Percentiles rank a stretch among this genome's conserved stretches.
Conservation (phyloP, 2,113 vertebrate genomes). For the Periophthalmus modestus region DNA sequence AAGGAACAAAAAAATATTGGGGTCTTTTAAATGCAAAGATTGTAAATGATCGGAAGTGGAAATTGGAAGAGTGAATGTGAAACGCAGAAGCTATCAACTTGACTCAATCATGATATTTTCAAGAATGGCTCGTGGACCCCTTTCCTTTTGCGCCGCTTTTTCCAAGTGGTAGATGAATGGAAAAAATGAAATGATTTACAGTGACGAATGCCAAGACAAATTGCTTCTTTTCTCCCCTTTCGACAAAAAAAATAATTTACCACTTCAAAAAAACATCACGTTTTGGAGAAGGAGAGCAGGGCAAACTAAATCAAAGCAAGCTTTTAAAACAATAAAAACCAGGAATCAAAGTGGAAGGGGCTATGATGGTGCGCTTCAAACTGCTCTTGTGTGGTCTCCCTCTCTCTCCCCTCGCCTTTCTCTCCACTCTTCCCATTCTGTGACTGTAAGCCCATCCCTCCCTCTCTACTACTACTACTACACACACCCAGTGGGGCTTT, state of each 20-base stretch:
- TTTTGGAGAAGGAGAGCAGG: constrained; percentile 26
- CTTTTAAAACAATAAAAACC: constrained; percentile 53
- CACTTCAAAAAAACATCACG: constrained; percentile 64
- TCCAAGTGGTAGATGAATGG: constrained; percentile 41
- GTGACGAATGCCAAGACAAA: constrained; percentile 64
- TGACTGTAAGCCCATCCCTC: constrained; percentile 73
- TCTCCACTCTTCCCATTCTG: constrained; percentile 54
- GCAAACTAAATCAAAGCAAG: constrained; percentile 28
- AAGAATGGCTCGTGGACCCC: constrained; percentile 40
- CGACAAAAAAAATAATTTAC: constrained; percentile 40
- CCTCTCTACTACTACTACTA: constrained; percentile 51
- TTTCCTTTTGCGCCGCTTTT: constrained; percentile 39
- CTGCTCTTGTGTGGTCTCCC: constrained; percentile 67
- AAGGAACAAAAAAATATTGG: constrained; percentile 58
- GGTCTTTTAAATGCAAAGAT: constrained; percentile 64
- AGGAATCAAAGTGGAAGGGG: constrained; percentile 39
- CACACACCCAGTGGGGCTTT: constrained; percentile 74
- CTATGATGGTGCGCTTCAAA: constrained; percentile 32
- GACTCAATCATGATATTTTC: constrained; percentile 42
- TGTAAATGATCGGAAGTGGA: constrained; percentile 37
- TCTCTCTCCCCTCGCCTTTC: constrained; percentile 27
- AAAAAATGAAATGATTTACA: constrained; percentile 53
- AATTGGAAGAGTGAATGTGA: constrained; percentile 37
- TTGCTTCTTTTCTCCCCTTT: constrained; percentile 41
- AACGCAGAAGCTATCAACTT: constrained; percentile 45